Conservation (phyloP, 2,888 invertebrate genomes). For the Caenorhabditis panamensis region DNA sequence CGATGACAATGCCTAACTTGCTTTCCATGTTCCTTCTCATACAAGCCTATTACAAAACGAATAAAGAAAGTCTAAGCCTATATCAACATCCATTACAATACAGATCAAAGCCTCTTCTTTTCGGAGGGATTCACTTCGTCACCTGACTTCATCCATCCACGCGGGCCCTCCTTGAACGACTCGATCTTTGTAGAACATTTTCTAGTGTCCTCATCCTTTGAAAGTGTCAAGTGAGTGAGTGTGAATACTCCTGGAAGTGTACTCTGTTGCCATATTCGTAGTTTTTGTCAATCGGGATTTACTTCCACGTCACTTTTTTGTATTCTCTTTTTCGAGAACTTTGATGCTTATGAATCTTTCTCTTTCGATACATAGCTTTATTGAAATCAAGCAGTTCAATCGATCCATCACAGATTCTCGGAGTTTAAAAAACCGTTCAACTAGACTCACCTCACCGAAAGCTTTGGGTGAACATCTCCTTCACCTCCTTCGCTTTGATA, state of each 20-base stretch:
- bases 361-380: background rate
- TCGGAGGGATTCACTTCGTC: background rate
- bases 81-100: background rate
- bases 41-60: no score
- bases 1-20: constrained; percentile 31
- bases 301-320: background rate
- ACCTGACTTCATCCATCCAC: constrained; percentile 27
- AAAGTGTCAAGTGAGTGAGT: constrained; percentile 46
- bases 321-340: background rate
- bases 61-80: background rate
- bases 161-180: constrained; percentile 42
- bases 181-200: constrained; percentile 43
- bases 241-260: constrained; percentile 25
- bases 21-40: no score
- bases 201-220: constrained; percentile 36
- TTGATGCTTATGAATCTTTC: no score
- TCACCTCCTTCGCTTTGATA: no score
- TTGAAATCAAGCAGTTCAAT: no score
- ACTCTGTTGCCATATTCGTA: constrained; percentile 36
- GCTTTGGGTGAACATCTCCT: no score
- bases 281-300: background rate
- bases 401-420: no score
- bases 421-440: no score
- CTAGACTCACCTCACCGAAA: no score
- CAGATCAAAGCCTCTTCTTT: background rate